Evolutionary conservation across 2,113 vertebrate genomes (phyloP), one percentile per base, ranked within the genome.

Genomic region (Anoura caudifer): DNA sequence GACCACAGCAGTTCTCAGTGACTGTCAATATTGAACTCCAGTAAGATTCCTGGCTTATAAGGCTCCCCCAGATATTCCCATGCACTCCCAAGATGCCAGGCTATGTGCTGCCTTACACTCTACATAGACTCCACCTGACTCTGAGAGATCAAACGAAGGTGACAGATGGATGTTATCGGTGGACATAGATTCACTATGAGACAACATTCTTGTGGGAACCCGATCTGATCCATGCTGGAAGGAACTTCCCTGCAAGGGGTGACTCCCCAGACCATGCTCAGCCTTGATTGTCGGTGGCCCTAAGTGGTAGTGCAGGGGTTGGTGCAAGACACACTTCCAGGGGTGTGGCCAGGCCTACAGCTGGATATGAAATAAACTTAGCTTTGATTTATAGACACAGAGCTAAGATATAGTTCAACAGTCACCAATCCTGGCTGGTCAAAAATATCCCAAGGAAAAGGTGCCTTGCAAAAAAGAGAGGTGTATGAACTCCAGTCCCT

Each of bases 311-410:
- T 45, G 5, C 11, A 86, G n/a, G 45, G 2, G 13, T 6, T 31
- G 38, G 38, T 65, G 22, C 19, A 73, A 87, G 5, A 50, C 7
- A 41, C 67, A 36, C 5, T 26, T n/a, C 22, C 11, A 14, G 22
- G 4, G 28, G 36, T 84, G 3, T 28, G 28, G 0, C 3, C 5
- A 4, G 19, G 0, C 11, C 14, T 65, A 15, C 8, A 90, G 2
- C 7, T 76, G 36, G 26, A 17, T 36, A 19, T 9, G 43, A 93
- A 75, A 70, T 77, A 70, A 47, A 26, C 20, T 11, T 45, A 76
- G 20, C 33, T 59, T 41, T 83, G 24, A 2, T 56, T 92, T 72
- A 67, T 3, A 50, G 22, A 69, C 31, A 31, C 14, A 83, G 31
- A 61, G 56, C 20, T 72, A 20, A 45, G 54, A 28, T 12, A 26